Conservation (phyloP, 2,888 invertebrate genomes). For the Scelioninae gen. 1 region DNA sequence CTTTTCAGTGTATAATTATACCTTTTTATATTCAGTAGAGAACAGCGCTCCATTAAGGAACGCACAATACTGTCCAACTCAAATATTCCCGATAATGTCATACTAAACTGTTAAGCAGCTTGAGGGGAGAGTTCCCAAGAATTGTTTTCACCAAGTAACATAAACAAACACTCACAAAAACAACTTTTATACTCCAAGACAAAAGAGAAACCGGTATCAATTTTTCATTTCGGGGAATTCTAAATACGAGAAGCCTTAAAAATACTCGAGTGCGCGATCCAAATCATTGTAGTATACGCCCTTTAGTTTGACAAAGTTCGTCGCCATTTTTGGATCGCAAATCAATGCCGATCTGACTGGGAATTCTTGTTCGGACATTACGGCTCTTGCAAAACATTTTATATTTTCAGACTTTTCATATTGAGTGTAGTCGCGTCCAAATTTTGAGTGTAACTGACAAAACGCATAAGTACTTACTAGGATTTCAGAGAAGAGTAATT, state of each 20-base stretch:
- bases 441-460: slow-evolving; percentile 1
- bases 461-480: slow-evolving; percentile 47
- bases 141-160: slow-evolving; percentile 40
- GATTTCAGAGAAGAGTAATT: slow-evolving; percentile 3
- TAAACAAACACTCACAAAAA: slow-evolving; percentile 21
- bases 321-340: slow-evolving; percentile 12
- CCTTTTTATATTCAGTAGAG: slow-evolving; percentile 66
- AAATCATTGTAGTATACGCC: slow-evolving; percentile 16
- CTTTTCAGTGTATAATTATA: slow-evolving; percentile 49
- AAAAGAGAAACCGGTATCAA: slow-evolving; percentile 24
- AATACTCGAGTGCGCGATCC: slow-evolving; percentile 28
- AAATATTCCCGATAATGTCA: slow-evolving; percentile 62
- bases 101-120: slow-evolving; percentile 42
- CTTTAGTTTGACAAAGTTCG: slow-evolving; percentile 30
- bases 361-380: slow-evolving; percentile 16
- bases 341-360: slow-evolving; percentile 17
- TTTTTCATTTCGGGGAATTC: slow-evolving; percentile 50
- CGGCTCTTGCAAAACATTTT: slow-evolving; percentile 17
- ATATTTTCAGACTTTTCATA: slow-evolving; percentile 41
- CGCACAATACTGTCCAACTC: slow-evolving; percentile 52
- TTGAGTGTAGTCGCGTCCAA: slow-evolving; percentile 11
- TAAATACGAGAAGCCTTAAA: slow-evolving; percentile 57
- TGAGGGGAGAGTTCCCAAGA: slow-evolving; percentile 43
- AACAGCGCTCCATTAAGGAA: slow-evolving; percentile 36
- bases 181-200: slow-evolving; percentile 47